Base-by-base conservation (phyloP, 2,113 vertebrate genomes). In the Pseudorectes ferrugineus region DNA sequence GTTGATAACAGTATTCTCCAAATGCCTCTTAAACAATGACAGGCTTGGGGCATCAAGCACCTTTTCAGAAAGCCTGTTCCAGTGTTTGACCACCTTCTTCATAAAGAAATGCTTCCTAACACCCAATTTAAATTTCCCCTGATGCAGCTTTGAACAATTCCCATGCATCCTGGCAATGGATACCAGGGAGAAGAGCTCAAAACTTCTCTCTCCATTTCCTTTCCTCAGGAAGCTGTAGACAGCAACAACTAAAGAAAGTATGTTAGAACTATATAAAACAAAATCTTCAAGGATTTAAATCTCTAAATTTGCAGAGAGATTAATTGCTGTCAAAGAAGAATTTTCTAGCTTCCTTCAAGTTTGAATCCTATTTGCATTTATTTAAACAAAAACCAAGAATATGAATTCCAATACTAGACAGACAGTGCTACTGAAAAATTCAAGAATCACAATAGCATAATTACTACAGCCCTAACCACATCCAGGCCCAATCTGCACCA, bases 141-240 rank as follows among this genome's bases (percentile, higher is more conserved):
- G 8, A 6, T 0, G 2, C 25, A 49, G 28, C 25, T 91, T 67
- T 76, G 28, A 76, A n/a, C 6, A 2, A 36, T n/a, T 45, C 33
- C 11, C 33, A 68, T 1, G 0, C 3, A 3, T 31, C 25, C 46
- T 54, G 3, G 4, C 35, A 54, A 8, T 16, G 31, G n/a, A 52
- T n/a, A 42, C 6, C 10, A 23, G 2, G 5, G 18, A 42, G 15
- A 73, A 85, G 29, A 52, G 31, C 5, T 66, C 51, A 71, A 18
- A 23, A 74, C 6, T 19, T 62, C 28, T 12, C 25, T 45, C 31
- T 71, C 21, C 31, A 22, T 6, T 24, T 81, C 29, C 26, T 11
- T 24, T 46, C 10, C 25, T 48, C 57, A 65, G 4, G 13, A 75
- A 78, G 5, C 8, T 42, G 25, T 14, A 58, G 18, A 63, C 10